These are phyloP conservation scores for Helicoverpa zea DNA, from an alignment of 1,140 invertebrate species.

Conservation along the genomic window DNA sequence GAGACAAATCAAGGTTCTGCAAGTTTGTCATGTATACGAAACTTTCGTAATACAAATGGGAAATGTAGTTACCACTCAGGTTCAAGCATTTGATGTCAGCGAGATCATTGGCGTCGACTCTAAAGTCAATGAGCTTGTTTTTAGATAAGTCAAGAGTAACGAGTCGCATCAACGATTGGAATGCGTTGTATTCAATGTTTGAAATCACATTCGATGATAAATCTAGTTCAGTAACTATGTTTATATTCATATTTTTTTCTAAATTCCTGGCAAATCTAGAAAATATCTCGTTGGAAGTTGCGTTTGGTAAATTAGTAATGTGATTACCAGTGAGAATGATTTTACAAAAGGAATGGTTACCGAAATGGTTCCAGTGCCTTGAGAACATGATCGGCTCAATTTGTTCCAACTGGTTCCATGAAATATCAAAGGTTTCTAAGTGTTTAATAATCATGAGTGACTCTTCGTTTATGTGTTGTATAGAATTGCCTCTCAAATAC, in stretches of 20 bases:
- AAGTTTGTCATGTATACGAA: slow-evolving; percentile 74
- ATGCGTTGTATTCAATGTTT: slow-evolving; percentile 73
- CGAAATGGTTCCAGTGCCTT: slow-evolving; percentile 76
- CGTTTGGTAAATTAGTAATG: slow-evolving; percentile 69
- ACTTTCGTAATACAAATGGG: slow-evolving; percentile 66
- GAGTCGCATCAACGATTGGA: slow-evolving; percentile 67
- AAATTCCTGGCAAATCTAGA: slow-evolving; percentile 55
- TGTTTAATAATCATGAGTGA: slow-evolving; percentile 75
- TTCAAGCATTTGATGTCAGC: slow-evolving; percentile 71
- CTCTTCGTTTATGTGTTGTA: slow-evolving; percentile 69
- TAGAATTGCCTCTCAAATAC: slow-evolving; percentile 70
- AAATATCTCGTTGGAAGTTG: slow-evolving; percentile 54
- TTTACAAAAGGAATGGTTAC: slow-evolving; percentile 67
- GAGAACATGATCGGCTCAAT: slow-evolving; percentile 68
- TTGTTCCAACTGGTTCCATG: slow-evolving; percentile 69
- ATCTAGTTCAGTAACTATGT: slow-evolving; percentile 71
- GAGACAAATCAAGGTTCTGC: slow-evolving; percentile 76
- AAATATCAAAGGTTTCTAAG: slow-evolving; percentile 78
- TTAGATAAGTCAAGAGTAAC: slow-evolving; percentile 71
- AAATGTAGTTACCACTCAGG: slow-evolving; percentile 73
- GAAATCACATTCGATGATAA: slow-evolving; percentile 73
- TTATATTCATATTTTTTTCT: slow-evolving; percentile 49
- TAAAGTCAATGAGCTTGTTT: slow-evolving; percentile 71
- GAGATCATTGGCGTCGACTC: slow-evolving; percentile 69
- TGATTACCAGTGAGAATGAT: slow-evolving; percentile 75